A percentile compares a stretch with the other conserved stretches of the same genome.
phyloP scores from a whole-genome alignment of 2,113 vertebrate genomes.

The Cyanoderma ruficeps region DNA sequence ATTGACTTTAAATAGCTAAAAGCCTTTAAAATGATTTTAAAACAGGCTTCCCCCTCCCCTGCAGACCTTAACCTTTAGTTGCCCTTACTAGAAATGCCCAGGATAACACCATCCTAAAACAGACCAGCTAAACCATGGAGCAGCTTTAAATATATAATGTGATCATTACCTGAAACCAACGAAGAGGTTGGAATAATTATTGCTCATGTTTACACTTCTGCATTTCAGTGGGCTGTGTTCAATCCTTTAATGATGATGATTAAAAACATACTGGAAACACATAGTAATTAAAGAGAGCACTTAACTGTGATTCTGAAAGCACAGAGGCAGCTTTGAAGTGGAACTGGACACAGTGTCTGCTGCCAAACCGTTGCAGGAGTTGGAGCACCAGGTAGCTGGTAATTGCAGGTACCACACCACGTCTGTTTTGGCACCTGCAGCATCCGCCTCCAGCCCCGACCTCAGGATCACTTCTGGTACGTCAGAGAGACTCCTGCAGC shows the following conservation, averaged over 20 bases:
- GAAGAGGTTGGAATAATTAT: slow-evolving; percentile 38
- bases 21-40: slow-evolving; percentile 34
- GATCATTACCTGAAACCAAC: slow-evolving; percentile 12
- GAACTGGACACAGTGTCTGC: not conserved
- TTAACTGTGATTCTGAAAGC: not conserved
- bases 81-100: not conserved
- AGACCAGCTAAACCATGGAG: not conserved
- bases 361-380: not conserved
- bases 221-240: slow-evolving; percentile 3
- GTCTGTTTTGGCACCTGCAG: not conserved
- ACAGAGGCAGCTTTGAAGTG: slow-evolving; percentile 45
- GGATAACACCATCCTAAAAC: not conserved
- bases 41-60: not conserved
- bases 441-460: not conserved
- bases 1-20: slow-evolving; percentile 32
- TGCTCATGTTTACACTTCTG: slow-evolving; percentile 17
- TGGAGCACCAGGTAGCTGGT: not conserved
- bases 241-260: slow-evolving; percentile 43
- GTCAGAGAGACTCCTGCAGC: not conserved
- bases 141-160: not conserved
- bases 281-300: slow-evolving; percentile 21
- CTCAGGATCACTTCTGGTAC: accelerated
- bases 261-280: slow-evolving; percentile 26
- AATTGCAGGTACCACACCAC: not conserved
- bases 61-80: not conserved